Base-by-base conservation (phyloP, 2,797 vertebrate genomes). In the Hippoglossus hippoglossus region DNA sequence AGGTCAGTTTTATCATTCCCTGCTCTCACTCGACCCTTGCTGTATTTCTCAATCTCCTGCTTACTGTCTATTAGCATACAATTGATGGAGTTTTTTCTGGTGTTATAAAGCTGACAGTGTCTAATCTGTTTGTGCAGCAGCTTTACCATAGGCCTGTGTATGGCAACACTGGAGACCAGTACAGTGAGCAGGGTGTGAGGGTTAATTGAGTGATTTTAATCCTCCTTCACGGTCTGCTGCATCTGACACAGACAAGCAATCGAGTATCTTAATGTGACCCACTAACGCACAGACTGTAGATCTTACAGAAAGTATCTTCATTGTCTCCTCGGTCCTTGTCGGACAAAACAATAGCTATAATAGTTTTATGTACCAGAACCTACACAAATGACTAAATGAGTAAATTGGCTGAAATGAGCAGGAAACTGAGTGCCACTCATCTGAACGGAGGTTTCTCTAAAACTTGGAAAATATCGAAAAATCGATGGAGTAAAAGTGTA, bases 191-290 rank as follows among this genome's bases (percentile, higher is more conserved):
- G 79, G 21, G 54, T 74, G 78, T 81, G 36, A 49, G 65, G 88
- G 73, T 88, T 86, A 90, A 86, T 87, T 79, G 79, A 75, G 77
- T 52, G 77, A 80, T 75, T 80, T 84, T 86, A 91, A 91, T 92
- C 92, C 85, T 90, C 83, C 74, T 91, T 92, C 82, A 91, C 59
- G 79, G 85, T 90, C 90, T 85, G 80, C 66, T 90, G 89, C 86
- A 64, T 86, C 71, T 2, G 47, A 83, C 75, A 83, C 73, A 85
- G 77, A 86, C 69, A 16, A 69, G 74, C 80, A 59, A 28, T 71
- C 9, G 4, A 53, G 58, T 77, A 71, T 79, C 75, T 65, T 66
- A 51, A 70, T 78, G 54, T 88, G 87, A 90, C 89, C 86, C 60
- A 82, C 61, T 83, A 85, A 78, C 8, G 24, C 50, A 25, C 26